Conservation (phyloP, 2,888 invertebrate genomes). For the Morinoia aosen region DNA sequence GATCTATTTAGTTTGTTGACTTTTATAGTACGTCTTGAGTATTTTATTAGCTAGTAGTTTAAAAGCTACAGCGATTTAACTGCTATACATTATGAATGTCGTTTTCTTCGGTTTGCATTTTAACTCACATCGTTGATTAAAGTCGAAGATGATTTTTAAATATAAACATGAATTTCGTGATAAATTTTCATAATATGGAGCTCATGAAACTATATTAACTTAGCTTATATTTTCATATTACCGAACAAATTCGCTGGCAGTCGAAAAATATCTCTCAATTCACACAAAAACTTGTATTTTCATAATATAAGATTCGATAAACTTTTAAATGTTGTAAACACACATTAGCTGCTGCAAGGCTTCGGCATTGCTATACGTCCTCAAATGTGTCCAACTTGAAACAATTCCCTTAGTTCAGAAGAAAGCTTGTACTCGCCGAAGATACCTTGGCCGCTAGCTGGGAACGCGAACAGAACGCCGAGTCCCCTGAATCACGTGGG, state of each 20-base stretch:
- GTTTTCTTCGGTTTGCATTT: not conserved
- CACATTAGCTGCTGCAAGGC: not conserved
- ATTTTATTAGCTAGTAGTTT: not conserved
- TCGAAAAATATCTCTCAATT: not conserved
- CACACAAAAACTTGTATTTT: not conserved
- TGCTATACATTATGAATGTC: not conserved
- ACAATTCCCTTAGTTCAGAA: not conserved
- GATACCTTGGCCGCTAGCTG: not conserved
- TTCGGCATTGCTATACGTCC: not conserved
- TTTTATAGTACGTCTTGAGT: not conserved
- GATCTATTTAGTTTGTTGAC: not conserved
- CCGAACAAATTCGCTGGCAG: not conserved
- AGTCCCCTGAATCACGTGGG: not conserved
- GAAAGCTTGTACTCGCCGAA: not conserved
- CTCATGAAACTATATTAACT: not conserved
- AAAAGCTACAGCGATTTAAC: not conserved
- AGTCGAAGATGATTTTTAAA: not conserved
- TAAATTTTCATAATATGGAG: not conserved
- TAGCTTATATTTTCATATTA: not conserved
- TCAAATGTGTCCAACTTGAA: not conserved
- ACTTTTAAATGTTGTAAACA: not conserved
- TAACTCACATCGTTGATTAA: not conserved
- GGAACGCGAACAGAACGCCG: not conserved
- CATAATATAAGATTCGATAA: not conserved
- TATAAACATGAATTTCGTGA: not conserved